phyloP scores from a whole-genome alignment of 2,888 invertebrate species.

The Isoperla grammatica region DNA sequence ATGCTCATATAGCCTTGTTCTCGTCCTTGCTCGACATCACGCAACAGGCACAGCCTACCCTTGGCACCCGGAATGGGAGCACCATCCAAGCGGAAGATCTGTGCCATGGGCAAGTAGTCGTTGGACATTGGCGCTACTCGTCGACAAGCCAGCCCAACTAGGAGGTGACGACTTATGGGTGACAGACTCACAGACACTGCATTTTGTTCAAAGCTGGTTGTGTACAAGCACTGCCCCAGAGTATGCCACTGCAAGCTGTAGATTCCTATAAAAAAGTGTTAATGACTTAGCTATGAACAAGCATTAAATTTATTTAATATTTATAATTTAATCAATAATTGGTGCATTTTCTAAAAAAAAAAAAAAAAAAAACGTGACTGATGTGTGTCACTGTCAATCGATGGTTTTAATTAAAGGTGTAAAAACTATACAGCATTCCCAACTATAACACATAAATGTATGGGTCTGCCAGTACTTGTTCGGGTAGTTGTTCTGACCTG shows the following conservation, averaged over 20 bases:
- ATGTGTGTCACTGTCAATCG: too few species aligned
- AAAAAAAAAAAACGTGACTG: too few species aligned
- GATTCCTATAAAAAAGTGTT: conserved; percentile 51
- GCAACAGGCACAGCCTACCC: conserved; percentile 41
- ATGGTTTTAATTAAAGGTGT: too few species aligned
- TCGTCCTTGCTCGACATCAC: conserved; percentile 60
- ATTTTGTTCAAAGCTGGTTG: conserved; percentile 69
- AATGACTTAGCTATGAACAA: not conserved
- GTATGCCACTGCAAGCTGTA: conserved; percentile 72
- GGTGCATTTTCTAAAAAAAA: too few species aligned
- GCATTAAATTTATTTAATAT: too few species aligned
- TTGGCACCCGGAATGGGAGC: conserved; percentile 24
- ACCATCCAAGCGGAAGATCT: conserved; percentile 44
- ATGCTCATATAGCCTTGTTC: conserved; percentile 63
- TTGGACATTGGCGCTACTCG: conserved; percentile 50
- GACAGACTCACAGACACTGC: conserved; percentile 81
- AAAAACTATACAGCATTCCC: too few species aligned
- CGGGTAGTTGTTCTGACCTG: too few species aligned
- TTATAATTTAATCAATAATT: too few species aligned
- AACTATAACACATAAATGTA: too few species aligned
- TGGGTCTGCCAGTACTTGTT: too few species aligned
- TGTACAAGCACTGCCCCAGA: conserved; percentile 70
- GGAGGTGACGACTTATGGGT: conserved; percentile 70
- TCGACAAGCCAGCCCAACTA: conserved; percentile 72
- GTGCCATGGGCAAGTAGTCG: conserved; percentile 47